These are phyloP conservation scores for Archips xylosteana DNA, from an alignment of 2,888 invertebrate species.

Conservation along the genomic window DNA sequence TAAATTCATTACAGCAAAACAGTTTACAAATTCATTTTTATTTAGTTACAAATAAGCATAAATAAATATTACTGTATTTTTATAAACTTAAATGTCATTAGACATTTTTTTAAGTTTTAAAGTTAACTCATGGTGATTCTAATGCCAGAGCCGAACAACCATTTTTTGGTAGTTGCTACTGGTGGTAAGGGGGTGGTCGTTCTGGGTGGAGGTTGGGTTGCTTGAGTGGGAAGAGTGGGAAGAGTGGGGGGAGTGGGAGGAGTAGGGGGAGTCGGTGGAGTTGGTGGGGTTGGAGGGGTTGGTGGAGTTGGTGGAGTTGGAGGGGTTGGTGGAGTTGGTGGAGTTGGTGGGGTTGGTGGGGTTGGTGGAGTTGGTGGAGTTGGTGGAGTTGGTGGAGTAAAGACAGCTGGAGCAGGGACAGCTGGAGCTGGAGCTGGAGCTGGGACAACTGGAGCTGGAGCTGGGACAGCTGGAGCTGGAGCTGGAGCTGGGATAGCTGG, in stretches of 20 bases:
- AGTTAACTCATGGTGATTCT: neutral
- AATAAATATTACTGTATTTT: neutral
- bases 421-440: too few relatives aligned
- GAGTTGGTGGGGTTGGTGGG: neutral
- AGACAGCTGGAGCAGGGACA: neutral
- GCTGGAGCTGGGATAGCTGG: too few relatives aligned
- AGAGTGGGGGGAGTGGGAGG: slow-evolving; percentile 3
- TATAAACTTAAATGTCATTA: neutral
- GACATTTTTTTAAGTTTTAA: neutral
- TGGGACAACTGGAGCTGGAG: too few relatives aligned
- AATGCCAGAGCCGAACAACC: neutral
- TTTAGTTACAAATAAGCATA: neutral
- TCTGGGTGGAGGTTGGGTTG: neutral
- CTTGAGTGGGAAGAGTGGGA: neutral
- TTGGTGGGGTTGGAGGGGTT: neutral
- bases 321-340: neutral
- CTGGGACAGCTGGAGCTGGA: too few relatives aligned
- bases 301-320: neutral
- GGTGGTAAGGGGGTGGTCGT: slow-evolving; percentile 3
- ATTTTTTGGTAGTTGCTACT: neutral
- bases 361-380: slow-evolving; percentile 1
- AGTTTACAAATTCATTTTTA: neutral
- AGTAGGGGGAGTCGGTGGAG: neutral
- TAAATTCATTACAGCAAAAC: neutral
- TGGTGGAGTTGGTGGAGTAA: neutral